Base-by-base conservation (phyloP, 1,140 invertebrate species). In the Pinna nobilis region DNA sequence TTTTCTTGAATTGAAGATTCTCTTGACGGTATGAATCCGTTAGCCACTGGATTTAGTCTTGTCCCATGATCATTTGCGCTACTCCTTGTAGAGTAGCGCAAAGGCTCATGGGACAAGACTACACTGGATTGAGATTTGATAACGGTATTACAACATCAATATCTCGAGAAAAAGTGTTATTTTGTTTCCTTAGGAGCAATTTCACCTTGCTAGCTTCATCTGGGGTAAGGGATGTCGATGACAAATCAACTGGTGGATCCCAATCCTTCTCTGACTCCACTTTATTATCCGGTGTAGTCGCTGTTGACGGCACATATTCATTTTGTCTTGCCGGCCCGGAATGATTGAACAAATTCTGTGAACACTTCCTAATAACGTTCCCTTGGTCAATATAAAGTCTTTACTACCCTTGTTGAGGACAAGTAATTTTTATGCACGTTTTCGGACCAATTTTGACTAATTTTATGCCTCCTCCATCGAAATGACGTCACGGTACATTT, bases 211-310 rank as follows among this genome's bases (percentile, higher is more conserved):
- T 20, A 28, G 39, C 33, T 18, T 49, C 20, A 1, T 63, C 57
- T 32, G 55, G 57, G 3, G 9, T 28, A 2, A 61, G 33, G 1
- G 15, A 6, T 7, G 20, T 57, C 1, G 55, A 9, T 5, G 23
- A 11, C 13, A 70, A 44, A 33, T 61, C 23, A 9, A 63, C 33
- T 13, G 51, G 59, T 44, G 66, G 53, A 13, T 68, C 53, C 51
- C 64, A 66, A 3, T 66, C 1, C 20, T 55, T 18, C 2, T 6
- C 30, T 59, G 13, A 5, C 6, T 20, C 11, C 5, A 1, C n/a
- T 18, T 28, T 3, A 4, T 5, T 9, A 20, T 9, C 1, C 11
- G 11, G 33, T 3, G 23, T 39, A 3, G 20, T 20, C 20, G n/a
- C 18, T 3, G 3, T 6, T 3, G 6, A 5, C 23, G 28, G 37